A percentile compares a stretch with the other conserved stretches of the same genome.
Evolutionary conservation across 2,888 invertebrate species (phyloP).

Genomic region (Therioaphis trifolii): DNA sequence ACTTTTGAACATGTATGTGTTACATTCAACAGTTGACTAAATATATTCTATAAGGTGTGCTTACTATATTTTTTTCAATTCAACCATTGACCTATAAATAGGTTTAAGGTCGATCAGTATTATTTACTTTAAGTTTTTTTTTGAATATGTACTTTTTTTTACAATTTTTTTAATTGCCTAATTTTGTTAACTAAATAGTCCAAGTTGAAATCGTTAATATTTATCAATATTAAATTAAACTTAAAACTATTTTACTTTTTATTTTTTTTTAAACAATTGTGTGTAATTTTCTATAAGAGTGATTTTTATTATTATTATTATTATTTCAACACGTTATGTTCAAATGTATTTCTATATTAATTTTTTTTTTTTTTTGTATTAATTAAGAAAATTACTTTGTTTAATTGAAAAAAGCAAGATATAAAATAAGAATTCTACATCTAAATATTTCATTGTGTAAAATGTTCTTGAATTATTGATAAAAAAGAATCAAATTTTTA

Average conservation of each 20-base stretch:
- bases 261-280: slow-evolving; percentile 22
- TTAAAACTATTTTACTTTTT: too few species aligned
- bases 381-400: not conserved
- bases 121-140: slow-evolving; percentile 52
- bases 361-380: not conserved
- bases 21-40: slow-evolving; percentile 18
- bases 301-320: slow-evolving; percentile 23
- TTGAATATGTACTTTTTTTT: slow-evolving; percentile 27
- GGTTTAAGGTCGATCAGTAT: slow-evolving; percentile 51
- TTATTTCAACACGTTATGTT: not conserved
- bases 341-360: not conserved
- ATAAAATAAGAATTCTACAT: not conserved
- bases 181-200: not conserved
- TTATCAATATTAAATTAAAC: too few species aligned
- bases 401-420: not conserved
- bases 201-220: too few species aligned
- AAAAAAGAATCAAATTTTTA: not conserved
- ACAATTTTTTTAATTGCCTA: slow-evolving; percentile 3
- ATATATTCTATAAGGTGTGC: slow-evolving; percentile 7
- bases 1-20: not conserved
- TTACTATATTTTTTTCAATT: slow-evolving; percentile 23
- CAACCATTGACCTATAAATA: not conserved
- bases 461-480: not conserved
- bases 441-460: not conserved
- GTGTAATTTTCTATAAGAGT: slow-evolving; percentile 17